Evolutionary conservation across 1,140 invertebrate species (phyloP).

Genomic region (Bombus huntii): DNA sequence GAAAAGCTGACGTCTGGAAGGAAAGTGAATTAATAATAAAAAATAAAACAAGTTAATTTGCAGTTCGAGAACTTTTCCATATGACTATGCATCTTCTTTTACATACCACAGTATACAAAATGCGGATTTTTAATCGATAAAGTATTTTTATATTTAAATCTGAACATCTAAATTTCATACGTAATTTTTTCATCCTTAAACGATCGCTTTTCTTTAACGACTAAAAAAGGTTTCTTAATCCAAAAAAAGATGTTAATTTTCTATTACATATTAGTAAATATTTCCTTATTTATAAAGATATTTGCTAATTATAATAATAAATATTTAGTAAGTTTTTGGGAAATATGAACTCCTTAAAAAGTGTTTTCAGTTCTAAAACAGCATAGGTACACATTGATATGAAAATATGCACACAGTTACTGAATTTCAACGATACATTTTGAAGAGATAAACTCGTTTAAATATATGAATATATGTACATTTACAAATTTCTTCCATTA

Average conservation of each 20-base stretch:
- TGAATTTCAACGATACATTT: neutral
- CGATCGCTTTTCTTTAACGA: neutral
- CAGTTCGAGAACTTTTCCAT: neutral
- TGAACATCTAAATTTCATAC: neutral
- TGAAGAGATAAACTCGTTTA: neutral
- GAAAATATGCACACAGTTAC: neutral
- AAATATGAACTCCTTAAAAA: neutral
- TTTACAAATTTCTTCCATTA: constrained; percentile 1
- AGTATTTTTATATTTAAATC: too few relatives aligned
- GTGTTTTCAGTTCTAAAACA: neutral
- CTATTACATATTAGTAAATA: neutral
- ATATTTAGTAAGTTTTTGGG: too few relatives aligned
- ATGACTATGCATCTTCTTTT: fast-evolving
- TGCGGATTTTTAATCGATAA: too few relatives aligned
- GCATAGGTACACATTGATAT: too few relatives aligned
- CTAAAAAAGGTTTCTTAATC: neutral
- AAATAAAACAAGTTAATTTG: neutral
- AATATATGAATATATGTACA: neutral
- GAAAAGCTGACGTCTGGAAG: too few relatives aligned
- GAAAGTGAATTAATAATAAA: too few relatives aligned
- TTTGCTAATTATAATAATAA: too few relatives aligned
- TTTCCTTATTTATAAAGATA: neutral
- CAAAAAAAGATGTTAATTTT: neutral
- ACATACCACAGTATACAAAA: too few relatives aligned
- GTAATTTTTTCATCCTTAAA: neutral